phyloP scores from a whole-genome alignment of 1,140 invertebrate species.

The Orius laevigatus region DNA sequence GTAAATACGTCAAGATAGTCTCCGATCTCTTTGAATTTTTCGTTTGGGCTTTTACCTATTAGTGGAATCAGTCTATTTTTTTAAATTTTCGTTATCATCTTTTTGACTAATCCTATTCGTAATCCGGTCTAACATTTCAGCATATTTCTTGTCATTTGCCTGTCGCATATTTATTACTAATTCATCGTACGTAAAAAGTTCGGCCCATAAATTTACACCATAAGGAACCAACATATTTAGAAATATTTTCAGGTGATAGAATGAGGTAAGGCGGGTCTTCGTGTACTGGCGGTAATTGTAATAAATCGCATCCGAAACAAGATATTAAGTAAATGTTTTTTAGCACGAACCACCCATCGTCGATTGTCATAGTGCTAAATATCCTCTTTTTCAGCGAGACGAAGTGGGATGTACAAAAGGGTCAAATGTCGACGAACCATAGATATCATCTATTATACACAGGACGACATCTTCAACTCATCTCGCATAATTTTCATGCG shows the following conservation, averaged over 20 bases:
- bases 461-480: conserved; percentile 21
- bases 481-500: conserved; percentile 20
- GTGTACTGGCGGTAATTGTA: conserved; percentile 24
- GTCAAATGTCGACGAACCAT: conserved; percentile 25
- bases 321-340: conserved; percentile 16
- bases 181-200: conserved; percentile 20
- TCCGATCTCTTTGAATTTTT: too few species aligned
- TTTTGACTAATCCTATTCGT: neutral
- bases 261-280: conserved; percentile 20
- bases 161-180: conserved; percentile 21
- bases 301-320: conserved; percentile 24
- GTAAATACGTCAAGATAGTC: too few species aligned
- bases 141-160: conserved; percentile 2
- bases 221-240: conserved; percentile 20
- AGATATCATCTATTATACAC: conserved; percentile 25
- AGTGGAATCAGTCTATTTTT: too few species aligned
- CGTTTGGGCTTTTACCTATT: too few species aligned
- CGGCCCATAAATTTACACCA: conserved; percentile 18
- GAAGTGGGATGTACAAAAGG: conserved; percentile 17
- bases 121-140: too few species aligned
- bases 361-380: conserved; percentile 13
- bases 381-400: conserved; percentile 19
- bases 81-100: too few species aligned
- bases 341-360: conserved; percentile 18
- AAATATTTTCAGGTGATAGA: conserved; percentile 15